These are phyloP conservation scores for Pelochelys cantorii DNA, from an alignment of 2,797 vertebrate genomes.

Conservation along the genomic window DNA sequence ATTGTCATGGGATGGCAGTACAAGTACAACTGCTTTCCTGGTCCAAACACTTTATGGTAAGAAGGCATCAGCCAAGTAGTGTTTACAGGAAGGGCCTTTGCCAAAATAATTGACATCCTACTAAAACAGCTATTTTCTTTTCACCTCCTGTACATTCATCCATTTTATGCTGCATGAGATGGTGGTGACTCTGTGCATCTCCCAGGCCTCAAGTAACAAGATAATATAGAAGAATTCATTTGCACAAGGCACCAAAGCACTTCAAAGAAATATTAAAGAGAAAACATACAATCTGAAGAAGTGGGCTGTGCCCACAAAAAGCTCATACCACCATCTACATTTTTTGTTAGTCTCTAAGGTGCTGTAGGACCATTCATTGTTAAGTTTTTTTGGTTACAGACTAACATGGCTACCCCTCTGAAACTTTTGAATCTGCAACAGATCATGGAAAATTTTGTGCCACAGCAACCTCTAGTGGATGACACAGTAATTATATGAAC, in stretches of 20 bases:
- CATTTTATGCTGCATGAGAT: background rate
- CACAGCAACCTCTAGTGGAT: constrained; percentile 66
- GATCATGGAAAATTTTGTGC: background rate
- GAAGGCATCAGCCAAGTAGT: rapidly evolving
- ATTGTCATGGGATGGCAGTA: background rate
- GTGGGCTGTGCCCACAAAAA: too few species aligned
- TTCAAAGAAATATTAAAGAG: background rate
- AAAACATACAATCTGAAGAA: background rate
- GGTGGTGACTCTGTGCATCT: background rate
- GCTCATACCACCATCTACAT: too few species aligned
- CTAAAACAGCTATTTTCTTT: background rate
- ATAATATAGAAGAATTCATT: background rate
- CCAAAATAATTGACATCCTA: too few species aligned
- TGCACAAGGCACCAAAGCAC: background rate
- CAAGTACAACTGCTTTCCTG: background rate
- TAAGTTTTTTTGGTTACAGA: too few species aligned
- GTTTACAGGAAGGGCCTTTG: background rate
- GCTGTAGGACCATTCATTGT: too few species aligned
- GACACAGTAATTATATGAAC: background rate
- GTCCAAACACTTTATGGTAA: background rate
- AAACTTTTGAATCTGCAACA: background rate
- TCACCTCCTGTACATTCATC: background rate
- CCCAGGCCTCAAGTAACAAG: background rate
- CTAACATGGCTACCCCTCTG: too few species aligned
- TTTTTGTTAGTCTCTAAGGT: too few species aligned